Evolutionary conservation across 2,888 invertebrate species (phyloP), one percentile per base, ranked within the genome.

Genomic region (Invenusta paracnida): DNA sequence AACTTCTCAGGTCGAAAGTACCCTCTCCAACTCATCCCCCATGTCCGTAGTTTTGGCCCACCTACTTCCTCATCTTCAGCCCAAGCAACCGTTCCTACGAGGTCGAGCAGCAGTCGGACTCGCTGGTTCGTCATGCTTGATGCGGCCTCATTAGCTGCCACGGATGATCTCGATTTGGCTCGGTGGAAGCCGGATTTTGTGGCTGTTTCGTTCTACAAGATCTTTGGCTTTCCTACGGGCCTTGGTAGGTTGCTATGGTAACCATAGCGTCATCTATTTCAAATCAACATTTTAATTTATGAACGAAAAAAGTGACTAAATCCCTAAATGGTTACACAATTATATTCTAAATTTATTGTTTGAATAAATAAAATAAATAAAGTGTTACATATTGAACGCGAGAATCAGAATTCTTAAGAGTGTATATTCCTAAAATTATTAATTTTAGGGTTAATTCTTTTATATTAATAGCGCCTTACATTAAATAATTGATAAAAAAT

Each of bases 161-260:
- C 96, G 23, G 95, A 94, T 90, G 93, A 92, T 85, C 92, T 98
- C 84, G 94, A 98, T 92, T 93, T 98, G 86, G 93, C 93, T 0
- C 89, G 90, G 83, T 92, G 92, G 86, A 93, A 94, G 88, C 96
- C 98, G 0, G 97, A 98, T 92, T 98, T 97, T 93, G 94, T 97
- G 0, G 94, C 94, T 86, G 86, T 98, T 25, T 98, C 98, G 0
- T 98, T 98, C 92, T 98, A 98, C 92, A 98, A 98, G 93, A 95
- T 98, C 89, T 98, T 98, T 93, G 95, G 95, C 27, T 97, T 95
- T 91, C 98, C 98, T 0, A 97, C 97, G 84, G 98, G 98, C 0
- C 92, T 98, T 25, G 98, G 91, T 90, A 89, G 88, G 89, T 5
- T 27, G 11, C 5, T 30, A n/a, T n/a, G n/a, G n/a, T 30, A 73